These are phyloP conservation scores for Stenurella melanura DNA, from an alignment of 2,888 invertebrate species.

Conservation along the genomic window DNA sequence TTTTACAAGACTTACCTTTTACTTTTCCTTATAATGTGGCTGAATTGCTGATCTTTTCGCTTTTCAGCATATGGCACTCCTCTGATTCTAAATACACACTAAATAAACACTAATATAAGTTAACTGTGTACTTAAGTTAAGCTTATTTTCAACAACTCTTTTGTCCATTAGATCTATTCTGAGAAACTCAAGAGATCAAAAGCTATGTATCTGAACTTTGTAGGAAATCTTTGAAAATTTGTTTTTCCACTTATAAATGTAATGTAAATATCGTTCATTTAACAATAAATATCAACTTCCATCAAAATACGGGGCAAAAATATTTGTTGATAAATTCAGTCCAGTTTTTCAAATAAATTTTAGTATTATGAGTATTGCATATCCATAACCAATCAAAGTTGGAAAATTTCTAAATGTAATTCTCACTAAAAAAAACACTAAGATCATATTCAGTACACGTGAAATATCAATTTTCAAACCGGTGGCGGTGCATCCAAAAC, in stretches of 20 bases:
- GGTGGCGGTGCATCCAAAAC: too few relatives aligned
- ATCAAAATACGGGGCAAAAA: too few relatives aligned
- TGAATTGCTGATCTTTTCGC: constrained; percentile 8
- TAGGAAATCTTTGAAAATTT: constrained; percentile 3
- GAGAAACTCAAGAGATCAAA: constrained; percentile 24
- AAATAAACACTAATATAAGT: constrained; percentile 39
- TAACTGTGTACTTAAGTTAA: constrained; percentile 37
- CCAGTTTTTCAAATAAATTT: too few relatives aligned
- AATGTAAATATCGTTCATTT: background rate
- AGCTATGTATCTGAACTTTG: background rate
- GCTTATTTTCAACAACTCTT: constrained; percentile 29
- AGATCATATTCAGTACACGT: too few relatives aligned
- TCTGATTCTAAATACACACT: constrained; percentile 14
- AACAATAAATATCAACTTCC: background rate
- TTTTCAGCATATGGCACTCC: constrained; percentile 17
- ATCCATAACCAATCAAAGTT: too few relatives aligned
- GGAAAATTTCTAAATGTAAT: too few relatives aligned
- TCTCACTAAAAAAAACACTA: too few relatives aligned
- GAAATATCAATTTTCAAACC: too few relatives aligned
- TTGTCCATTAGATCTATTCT: background rate
- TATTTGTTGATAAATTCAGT: too few relatives aligned
- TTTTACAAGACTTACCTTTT: background rate
- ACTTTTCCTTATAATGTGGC: background rate
- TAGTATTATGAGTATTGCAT: too few relatives aligned
- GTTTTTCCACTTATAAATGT: background rate